Evolutionary conservation across 1,140 invertebrate species (phyloP).

Genomic region (Drosophila teissieri): DNA sequence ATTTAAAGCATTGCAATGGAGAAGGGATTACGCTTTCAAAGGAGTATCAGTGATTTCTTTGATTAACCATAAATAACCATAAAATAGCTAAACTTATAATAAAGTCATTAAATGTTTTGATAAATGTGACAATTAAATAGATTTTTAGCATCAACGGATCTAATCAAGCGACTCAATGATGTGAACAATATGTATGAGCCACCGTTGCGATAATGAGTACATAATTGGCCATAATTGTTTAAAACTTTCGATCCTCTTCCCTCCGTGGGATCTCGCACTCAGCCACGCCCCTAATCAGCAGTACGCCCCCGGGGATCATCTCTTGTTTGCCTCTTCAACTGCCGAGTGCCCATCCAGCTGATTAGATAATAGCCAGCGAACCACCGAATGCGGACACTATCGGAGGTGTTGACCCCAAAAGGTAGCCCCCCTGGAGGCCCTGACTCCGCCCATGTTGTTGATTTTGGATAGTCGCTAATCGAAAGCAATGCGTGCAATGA

Average conservation of each 20-base stretch:
- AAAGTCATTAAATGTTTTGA: background rate
- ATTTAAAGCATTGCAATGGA: background rate
- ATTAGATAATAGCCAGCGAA: constrained; percentile 7
- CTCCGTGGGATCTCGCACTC: background rate
- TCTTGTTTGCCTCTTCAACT: constrained; percentile 18
- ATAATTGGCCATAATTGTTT: background rate
- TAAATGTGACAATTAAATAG: background rate
- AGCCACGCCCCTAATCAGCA: background rate
- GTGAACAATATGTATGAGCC: background rate
- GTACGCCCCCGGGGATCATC: constrained; percentile 11
- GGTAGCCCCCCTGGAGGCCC: background rate
- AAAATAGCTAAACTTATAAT: background rate
- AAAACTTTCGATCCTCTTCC: background rate
- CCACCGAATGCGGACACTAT: background rate
- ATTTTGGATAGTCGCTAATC: constrained; percentile 18
- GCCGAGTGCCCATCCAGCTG: constrained; percentile 1
- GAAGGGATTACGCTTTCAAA: background rate
- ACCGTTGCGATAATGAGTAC: background rate
- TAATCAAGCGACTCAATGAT: background rate
- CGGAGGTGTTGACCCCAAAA: constrained; percentile 6
- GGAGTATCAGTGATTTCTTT: too few species aligned
- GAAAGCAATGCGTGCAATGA: constrained; percentile 38
- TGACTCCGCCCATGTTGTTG: background rate
- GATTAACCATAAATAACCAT: too few species aligned
- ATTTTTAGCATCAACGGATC: background rate